phyloP scores from a whole-genome alignment of 2,113 vertebrate genomes.

The Dasyornis broadbenti region DNA sequence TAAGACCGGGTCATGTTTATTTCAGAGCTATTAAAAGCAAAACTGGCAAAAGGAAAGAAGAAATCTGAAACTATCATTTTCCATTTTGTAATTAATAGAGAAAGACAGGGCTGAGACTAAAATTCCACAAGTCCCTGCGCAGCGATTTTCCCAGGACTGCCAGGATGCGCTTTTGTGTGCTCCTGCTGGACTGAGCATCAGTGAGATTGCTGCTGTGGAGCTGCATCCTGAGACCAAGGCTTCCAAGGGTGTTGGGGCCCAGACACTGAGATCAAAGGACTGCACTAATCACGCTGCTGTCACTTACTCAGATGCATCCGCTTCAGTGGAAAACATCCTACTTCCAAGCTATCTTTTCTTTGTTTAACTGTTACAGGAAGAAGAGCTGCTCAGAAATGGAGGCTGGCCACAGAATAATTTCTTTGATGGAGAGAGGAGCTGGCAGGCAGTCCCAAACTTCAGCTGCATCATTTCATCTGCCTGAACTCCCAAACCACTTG shows the following conservation, averaged over 20 bases:
- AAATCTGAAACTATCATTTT: neutral
- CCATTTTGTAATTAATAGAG: neutral
- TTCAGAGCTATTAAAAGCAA: conserved; percentile 20
- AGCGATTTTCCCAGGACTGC: neutral
- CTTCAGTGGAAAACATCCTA: neutral
- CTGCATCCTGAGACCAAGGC: neutral
- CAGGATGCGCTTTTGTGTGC: accelerated
- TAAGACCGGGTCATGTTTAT: neutral
- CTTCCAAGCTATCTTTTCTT: conserved; percentile 14
- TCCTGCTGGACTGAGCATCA: neutral
- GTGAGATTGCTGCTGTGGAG: accelerated
- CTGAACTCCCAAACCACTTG: neutral
- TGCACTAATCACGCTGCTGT: neutral
- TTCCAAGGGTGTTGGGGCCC: neutral
- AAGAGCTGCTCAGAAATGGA: neutral
- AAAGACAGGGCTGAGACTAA: neutral
- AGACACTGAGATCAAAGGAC: neutral
- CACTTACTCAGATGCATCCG: neutral
- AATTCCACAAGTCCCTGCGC: neutral
- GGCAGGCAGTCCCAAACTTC: neutral
- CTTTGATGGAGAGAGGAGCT: neutral
- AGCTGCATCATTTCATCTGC: conserved; percentile 23
- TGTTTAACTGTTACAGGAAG: conserved; percentile 48
- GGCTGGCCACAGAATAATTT: neutral
- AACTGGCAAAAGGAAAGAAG: neutral